phyloP scores from a whole-genome alignment of 2,888 invertebrate species.

The Ypsolopha sequella region DNA sequence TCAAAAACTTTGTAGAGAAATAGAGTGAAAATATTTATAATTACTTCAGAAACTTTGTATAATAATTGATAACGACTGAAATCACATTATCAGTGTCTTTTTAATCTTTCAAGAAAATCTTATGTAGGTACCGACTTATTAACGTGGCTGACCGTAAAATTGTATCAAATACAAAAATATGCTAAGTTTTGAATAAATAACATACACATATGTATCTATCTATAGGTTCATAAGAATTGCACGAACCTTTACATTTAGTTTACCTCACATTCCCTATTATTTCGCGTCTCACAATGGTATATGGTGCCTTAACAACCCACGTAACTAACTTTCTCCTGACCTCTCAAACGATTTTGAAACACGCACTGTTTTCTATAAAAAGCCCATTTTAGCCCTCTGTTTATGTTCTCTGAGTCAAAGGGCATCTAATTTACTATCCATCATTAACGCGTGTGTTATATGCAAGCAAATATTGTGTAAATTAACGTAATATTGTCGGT shows the following conservation, averaged over 20 bases:
- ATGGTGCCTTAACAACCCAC: neutral
- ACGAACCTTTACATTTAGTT: neutral
- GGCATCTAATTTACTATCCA: neutral
- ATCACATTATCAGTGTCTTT: no score
- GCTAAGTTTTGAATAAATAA: no score
- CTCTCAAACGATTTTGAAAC: slow-evolving; percentile 49
- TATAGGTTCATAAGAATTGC: neutral
- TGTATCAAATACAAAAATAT: no score
- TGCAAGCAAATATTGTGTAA: neutral
- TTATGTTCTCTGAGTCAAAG: slow-evolving; percentile 36
- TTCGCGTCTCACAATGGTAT: neutral
- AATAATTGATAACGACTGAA: no score
- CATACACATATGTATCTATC: no score
- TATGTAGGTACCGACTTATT: no score
- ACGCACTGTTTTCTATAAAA: slow-evolving; percentile 36
- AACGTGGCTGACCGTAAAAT: no score
- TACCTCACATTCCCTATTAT: neutral
- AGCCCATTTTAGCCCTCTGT: slow-evolving; percentile 28
- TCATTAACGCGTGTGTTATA: neutral
- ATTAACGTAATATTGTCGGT: neutral
- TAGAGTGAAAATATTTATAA: no score
- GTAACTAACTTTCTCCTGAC: slow-evolving; percentile 62
- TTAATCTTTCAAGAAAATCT: no score
- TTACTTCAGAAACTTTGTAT: no score
- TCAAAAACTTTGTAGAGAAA: no score